Percentiles rank a stretch among this genome's conserved stretches.
Evolutionary conservation across 1,140 invertebrate genomes (phyloP).

Genomic region (Drosophila littoralis): DNA sequence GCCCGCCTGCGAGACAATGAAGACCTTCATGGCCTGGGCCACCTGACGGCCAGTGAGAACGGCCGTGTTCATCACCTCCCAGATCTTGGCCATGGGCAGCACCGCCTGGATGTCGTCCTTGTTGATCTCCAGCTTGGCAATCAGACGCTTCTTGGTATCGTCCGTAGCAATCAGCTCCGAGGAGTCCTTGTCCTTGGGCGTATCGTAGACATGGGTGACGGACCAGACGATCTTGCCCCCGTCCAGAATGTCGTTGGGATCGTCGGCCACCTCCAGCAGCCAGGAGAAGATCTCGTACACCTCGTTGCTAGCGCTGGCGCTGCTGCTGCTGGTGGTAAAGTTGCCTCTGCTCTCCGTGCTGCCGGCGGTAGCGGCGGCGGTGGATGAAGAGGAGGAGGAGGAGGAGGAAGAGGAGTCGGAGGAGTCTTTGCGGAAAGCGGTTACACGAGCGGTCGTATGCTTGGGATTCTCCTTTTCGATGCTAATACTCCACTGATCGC

Average conservation of each 20-base stretch:
- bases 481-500: conserved; percentile 92
- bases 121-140: conserved; percentile 93
- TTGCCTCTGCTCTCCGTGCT: conserved; percentile 49
- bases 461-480: conserved; percentile 91
- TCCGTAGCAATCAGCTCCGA: conserved; percentile 85
- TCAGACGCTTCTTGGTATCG: conserved; percentile 89
- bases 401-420: conserved; percentile 70
- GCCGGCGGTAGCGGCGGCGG: conserved; percentile 5
- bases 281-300: conserved; percentile 92
- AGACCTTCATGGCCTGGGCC: conserved; percentile 97
- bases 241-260: conserved; percentile 90
- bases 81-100: conserved; percentile 97
- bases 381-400: conserved; percentile 7
- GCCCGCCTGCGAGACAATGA: conserved; percentile 96
- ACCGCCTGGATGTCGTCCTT: conserved; percentile 98
- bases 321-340: conserved; percentile 28
- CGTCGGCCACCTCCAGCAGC: conserved; percentile 94
- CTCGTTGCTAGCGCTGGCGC: conserved; percentile 44
- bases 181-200: conserved; percentile 85
- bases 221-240: conserved; percentile 93
- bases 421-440: conserved; percentile 89
- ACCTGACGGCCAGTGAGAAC: conserved; percentile 97
- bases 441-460: conserved; percentile 93
- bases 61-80: conserved; percentile 97
- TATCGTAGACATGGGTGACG: conserved; percentile 89